A percentile compares a stretch with the other conserved stretches of the same genome.
Evolutionary conservation across 1,140 invertebrate genomes (phyloP).

Genomic region (Archegozetes longisetosus): DNA sequence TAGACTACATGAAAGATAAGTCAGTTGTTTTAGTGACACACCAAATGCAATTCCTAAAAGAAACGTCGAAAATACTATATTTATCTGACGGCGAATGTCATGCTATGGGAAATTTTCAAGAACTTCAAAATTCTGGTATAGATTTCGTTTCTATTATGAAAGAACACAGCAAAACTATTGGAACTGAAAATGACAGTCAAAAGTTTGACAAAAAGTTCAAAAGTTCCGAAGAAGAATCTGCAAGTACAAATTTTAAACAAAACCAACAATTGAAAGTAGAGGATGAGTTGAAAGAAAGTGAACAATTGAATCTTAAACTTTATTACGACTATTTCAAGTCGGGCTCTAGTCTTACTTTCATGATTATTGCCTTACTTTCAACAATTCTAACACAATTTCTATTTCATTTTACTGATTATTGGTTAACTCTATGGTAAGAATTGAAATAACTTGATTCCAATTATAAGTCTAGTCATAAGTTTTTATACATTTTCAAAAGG

Average conservation of each 20-base stretch:
- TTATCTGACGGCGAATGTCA: slow-evolving; percentile 39
- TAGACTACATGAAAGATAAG: slow-evolving; percentile 40
- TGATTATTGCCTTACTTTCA: slow-evolving; percentile 16
- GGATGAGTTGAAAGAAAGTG: too few relatives aligned
- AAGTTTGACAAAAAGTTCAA: too few relatives aligned
- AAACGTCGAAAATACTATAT: slow-evolving; percentile 55
- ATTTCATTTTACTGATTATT: slow-evolving; percentile 23
- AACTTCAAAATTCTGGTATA: slow-evolving; percentile 17
- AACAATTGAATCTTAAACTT: neutral
- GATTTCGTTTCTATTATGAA: slow-evolving; percentile 16
- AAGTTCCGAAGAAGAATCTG: too few relatives aligned
- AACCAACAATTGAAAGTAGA: too few relatives aligned
- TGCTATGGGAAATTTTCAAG: slow-evolving; percentile 16
- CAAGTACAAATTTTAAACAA: too few relatives aligned
- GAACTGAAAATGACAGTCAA: neutral
- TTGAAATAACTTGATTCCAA: neutral
- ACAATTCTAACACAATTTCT: slow-evolving; percentile 19
- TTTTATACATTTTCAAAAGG: neutral
- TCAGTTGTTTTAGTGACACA: slow-evolving; percentile 49
- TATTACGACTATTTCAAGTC: slow-evolving; percentile 20
- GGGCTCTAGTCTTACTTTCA: slow-evolving; percentile 16
- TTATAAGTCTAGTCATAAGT: too few relatives aligned
- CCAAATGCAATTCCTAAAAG: slow-evolving; percentile 42
- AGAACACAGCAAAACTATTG: neutral
- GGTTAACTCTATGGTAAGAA: slow-evolving; percentile 21